These are phyloP conservation scores for Erinaceus europaeus DNA, from an alignment of 2,113 vertebrate species.

Conservation along the genomic window DNA sequence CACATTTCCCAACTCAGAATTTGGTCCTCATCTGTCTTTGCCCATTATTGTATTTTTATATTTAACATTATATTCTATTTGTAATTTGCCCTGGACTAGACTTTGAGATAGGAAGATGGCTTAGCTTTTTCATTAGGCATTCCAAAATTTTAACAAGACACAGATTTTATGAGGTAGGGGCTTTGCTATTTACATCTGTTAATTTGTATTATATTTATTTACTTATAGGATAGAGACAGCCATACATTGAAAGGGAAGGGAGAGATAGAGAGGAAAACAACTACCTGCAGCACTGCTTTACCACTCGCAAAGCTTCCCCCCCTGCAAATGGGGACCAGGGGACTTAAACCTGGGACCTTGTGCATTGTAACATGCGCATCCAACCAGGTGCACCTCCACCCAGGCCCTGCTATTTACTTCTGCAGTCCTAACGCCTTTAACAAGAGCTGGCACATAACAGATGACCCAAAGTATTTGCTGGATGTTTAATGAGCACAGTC, in stretches of 20 bases:
- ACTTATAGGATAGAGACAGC: too few species aligned
- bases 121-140: neutral
- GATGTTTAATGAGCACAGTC: constrained; percentile 20
- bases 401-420: constrained; percentile 3
- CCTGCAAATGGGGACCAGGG: too few species aligned
- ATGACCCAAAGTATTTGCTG: constrained; percentile 25
- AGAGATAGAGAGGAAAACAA: too few species aligned
- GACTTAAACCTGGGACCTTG: too few species aligned
- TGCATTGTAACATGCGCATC: too few species aligned
- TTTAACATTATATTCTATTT: neutral
- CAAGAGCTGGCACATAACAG: neutral
- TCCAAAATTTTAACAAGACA: neutral
- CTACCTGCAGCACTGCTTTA: too few species aligned
- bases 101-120: neutral
- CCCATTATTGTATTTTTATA: neutral
- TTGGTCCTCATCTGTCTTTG: neutral
- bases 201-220: too few species aligned
- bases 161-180: neutral
- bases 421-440: neutral
- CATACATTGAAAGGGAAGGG: too few species aligned
- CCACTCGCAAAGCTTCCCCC: too few species aligned
- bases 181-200: neutral
- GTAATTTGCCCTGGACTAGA: neutral
- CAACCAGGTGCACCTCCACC: too few species aligned
- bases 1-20: neutral